phyloP scores from a whole-genome alignment of 2,888 invertebrate species.

The Silvanus unidentatus region DNA sequence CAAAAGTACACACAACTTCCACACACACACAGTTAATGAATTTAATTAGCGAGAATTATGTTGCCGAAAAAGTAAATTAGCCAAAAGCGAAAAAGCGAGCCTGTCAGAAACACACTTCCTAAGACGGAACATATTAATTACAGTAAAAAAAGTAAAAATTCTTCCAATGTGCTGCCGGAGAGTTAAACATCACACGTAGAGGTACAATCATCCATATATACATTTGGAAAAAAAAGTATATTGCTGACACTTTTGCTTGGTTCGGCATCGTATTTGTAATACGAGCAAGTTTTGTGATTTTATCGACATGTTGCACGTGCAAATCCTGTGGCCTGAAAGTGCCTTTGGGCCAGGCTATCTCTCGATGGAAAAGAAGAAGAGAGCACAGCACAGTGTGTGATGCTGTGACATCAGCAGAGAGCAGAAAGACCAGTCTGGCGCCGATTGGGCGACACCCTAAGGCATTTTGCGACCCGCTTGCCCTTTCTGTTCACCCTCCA shows the following conservation, averaged over 20 bases:
- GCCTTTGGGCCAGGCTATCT: constrained; percentile 8
- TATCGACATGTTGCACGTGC: constrained; percentile 16
- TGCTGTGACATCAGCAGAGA: constrained; percentile 17
- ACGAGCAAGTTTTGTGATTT: constrained; percentile 8
- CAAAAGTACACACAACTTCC: no score
- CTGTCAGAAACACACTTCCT: no score
- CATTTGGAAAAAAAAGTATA: background rate
- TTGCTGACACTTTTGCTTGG: constrained; percentile 1
- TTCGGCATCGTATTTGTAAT: background rate
- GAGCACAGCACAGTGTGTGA: background rate
- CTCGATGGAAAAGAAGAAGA: no score
- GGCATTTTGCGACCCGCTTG: constrained; percentile 36
- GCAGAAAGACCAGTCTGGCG: constrained; percentile 35
- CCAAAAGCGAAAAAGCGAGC: no score
- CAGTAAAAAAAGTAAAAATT: no score
- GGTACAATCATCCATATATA: no score
- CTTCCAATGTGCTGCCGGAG: background rate
- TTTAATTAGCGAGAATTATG: no score
- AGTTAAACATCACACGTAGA: no score
- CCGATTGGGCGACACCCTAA: constrained; percentile 35
- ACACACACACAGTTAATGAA: no score
- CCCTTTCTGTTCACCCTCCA: constrained; percentile 31
- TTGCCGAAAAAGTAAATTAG: no score
- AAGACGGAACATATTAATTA: no score
- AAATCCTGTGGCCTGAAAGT: constrained; percentile 11